Evolutionary conservation across 2,113 vertebrate genomes (phyloP).

Genomic region (Laticauda laticaudata): DNA sequence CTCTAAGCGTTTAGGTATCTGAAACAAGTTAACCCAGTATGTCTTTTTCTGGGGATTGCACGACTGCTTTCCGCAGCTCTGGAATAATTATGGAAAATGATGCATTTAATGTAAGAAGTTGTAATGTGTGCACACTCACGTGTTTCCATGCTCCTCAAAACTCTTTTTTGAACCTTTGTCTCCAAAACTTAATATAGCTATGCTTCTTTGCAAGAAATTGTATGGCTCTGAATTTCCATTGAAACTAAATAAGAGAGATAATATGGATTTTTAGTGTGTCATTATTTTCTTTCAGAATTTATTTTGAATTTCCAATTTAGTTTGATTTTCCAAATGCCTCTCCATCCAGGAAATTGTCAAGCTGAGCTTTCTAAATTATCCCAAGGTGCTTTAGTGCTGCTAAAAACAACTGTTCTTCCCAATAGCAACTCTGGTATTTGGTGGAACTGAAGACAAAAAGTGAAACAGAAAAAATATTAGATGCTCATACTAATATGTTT

Average conservation of each 20-base stretch:
- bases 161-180: not conserved
- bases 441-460: not conserved
- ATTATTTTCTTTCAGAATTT: not conserved
- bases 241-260: not conserved
- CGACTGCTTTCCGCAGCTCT: not conserved
- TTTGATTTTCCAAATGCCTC: not conserved
- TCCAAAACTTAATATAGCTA: not conserved
- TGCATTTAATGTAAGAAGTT: not conserved
- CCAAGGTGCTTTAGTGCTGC: not conserved
- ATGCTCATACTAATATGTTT: not conserved
- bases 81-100: not conserved
- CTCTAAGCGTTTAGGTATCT: not conserved
- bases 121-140: not conserved
- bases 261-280: not conserved
- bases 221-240: not conserved
- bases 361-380: not conserved
- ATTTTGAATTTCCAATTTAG: not conserved
- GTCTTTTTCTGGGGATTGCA: not conserved
- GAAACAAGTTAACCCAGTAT: not conserved
- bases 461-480: not conserved
- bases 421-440: not conserved
- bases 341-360: not conserved
- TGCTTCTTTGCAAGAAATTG: not conserved
- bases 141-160: not conserved
- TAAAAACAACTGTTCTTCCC: not conserved